Evolutionary conservation across 2,113 vertebrate genomes (phyloP).

Genomic region (Brachyhypopomus gauderio): DNA sequence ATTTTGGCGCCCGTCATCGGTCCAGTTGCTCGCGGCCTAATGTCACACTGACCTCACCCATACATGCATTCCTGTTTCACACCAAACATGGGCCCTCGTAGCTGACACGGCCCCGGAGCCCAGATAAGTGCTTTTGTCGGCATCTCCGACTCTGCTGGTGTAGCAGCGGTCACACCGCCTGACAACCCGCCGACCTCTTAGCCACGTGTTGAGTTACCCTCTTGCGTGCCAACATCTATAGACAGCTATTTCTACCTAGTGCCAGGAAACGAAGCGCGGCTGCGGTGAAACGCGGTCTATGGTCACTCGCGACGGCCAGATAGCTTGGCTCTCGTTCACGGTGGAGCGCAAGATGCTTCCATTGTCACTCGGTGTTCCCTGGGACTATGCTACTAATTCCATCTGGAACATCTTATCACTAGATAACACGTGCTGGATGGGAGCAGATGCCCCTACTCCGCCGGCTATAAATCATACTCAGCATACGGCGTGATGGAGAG

Average conservation of each 20-base stretch:
- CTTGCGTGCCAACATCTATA: slow-evolving; percentile 27
- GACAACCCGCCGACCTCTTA: not conserved
- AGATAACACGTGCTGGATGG: slow-evolving; percentile 24
- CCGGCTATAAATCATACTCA: slow-evolving; percentile 26
- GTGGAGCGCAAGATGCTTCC: slow-evolving; percentile 17
- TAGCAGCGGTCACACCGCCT: not conserved
- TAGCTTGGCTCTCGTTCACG: slow-evolving; percentile 20
- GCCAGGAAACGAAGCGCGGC: slow-evolving; percentile 22
- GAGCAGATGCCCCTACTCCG: slow-evolving; percentile 16
- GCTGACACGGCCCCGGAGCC: not conserved
- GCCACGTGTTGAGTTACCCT: not conserved
- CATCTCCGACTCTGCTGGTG: slow-evolving; percentile 1
- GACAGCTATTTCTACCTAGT: slow-evolving; percentile 33
- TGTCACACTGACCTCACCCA: slow-evolving; percentile 7
- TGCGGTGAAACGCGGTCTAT: slow-evolving; percentile 25
- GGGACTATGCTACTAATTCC: slow-evolving; percentile 24
- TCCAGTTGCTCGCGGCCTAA: slow-evolving; percentile 4
- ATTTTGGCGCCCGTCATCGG: slow-evolving; percentile 2
- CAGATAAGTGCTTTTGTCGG: not conserved
- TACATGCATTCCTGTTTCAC: not conserved
- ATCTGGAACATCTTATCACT: slow-evolving; percentile 36
- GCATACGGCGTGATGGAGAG: not conserved
- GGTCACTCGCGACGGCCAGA: slow-evolving; percentile 11
- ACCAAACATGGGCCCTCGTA: slow-evolving; percentile 11
- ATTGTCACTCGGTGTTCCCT: slow-evolving; percentile 35